Base-by-base conservation (phyloP, 1,140 invertebrate species). In the Whitmania pigra region DNA sequence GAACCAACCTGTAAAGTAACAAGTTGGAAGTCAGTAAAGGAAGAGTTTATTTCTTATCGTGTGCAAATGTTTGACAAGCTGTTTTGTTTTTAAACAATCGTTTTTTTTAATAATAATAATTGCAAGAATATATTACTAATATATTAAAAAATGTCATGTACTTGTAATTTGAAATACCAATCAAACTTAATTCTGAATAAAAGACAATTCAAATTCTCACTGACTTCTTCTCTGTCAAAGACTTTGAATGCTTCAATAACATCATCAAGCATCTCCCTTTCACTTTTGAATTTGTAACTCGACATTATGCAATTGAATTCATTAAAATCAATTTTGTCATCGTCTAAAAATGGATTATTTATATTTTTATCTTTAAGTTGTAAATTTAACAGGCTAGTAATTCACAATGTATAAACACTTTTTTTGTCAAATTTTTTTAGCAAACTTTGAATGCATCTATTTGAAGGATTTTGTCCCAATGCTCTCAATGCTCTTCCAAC, bases 391-490 rank as follows among this genome's bases (percentile, higher is more conserved):
- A 27, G 5, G 9, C 22, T 36, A 36, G 6, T 36, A 63, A 63
- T 25, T 4, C 11, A 63, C 57, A 63, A 63, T 63, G 9, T 63
- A 63, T 63, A 63, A 63, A 13, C 9, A 63, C 57, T 63, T 63
- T 22, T 25, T 63, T 63, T 63, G 22, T 63, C 22, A 25, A 31
- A 63, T n/a, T 25, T 31, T 4, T 63, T 63, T 31, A 63, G 29
- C 11, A 63, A 31, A 25, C 29, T 63, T n/a, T 22, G 29, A 25
- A 63, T 63, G 22, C 29, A 22, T 13, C 29, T 18, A 18, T 63
- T 63, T 22, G 57, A 63, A 6, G 71, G 71, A 53, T 73, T 73
- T 63, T 74, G 71, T 36, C 74, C 74, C 27, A 74, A 67, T 7
- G 66, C 67, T 53, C 71, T 15, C 54, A 74, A 54, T n/a, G 71